phyloP scores from a whole-genome alignment of 2,113 vertebrate species.

The Mesocricetus auratus region DNA sequence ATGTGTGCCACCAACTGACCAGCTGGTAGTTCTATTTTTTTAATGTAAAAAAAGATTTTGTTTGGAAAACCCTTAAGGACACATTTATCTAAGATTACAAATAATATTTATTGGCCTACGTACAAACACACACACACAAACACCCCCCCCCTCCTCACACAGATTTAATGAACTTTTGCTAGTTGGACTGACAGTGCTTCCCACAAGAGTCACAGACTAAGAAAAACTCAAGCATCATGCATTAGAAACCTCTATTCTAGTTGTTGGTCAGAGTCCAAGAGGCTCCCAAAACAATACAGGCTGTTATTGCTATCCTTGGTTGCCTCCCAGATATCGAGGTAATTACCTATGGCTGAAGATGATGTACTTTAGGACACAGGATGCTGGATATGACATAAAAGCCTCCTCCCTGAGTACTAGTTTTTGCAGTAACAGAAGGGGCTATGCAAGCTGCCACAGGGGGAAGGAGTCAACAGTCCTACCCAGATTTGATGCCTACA shows the following conservation, averaged over 20 bases:
- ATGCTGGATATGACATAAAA: not conserved
- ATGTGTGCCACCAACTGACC: no score
- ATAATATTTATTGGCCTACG: not conserved
- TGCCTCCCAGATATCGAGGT: not conserved
- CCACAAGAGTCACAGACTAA: not conserved
- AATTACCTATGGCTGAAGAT: not conserved
- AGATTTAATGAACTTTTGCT: not conserved
- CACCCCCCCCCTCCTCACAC: not conserved
- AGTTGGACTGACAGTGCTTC: not conserved
- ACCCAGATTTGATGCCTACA: not conserved
- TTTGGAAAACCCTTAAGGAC: not conserved
- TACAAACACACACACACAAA: not conserved
- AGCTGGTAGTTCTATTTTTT: not conserved
- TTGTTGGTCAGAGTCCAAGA: not conserved
- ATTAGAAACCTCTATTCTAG: not conserved
- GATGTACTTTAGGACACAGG: not conserved
- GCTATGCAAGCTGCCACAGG: not conserved
- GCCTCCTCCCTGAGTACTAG: not conserved
- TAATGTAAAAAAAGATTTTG: not conserved
- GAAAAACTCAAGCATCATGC: not conserved
- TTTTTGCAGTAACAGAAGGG: not conserved
- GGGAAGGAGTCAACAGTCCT: not conserved
- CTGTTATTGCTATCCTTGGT: not conserved
- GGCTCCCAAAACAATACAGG: not conserved
- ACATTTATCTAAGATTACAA: not conserved